Evolutionary conservation across 2,888 invertebrate species (phyloP), one percentile per base, ranked within the genome.

Genomic region (Pseudolycoriella hygida): DNA sequence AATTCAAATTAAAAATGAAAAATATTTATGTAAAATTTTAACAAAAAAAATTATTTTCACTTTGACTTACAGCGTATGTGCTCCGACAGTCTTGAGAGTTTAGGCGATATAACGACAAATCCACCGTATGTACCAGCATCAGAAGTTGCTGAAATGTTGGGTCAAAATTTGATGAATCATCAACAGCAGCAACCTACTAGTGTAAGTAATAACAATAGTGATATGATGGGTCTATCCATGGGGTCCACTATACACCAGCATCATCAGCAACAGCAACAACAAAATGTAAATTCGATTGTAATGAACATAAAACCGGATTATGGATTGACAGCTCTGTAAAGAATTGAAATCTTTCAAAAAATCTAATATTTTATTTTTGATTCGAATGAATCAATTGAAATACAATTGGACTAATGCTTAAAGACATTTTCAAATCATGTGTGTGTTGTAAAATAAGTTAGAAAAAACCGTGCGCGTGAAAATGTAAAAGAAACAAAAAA

Each of bases 271-370:
- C 69, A 67, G 53, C 62, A 47, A 45, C 51, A 51, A 46, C 47
- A 50, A 41, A 50, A 51, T 47, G 38, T 48, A 17, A 50, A 50
- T 43, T 47, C 50, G 18, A 49, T 47, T 46, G 48, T 48, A 40
- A 47, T 76, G 50, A 70, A 78, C 57, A 83, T 85, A 57, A 87
- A 87, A 67, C 83, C 85, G 54, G 87, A 88, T 68, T 88, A 88
- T 61, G 88, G 84, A 63, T 74, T 89, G 57, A 88, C 86, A 61
- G 77, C 85, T 45, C 72, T 77, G 63, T 77, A 77, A 34, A 34
- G 25, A 25, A 25, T 25, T 25, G 74, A 66, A 63, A 15, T 25
- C 25, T 25, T 25, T 25, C 5, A 25, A 25, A 8, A 25, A 25
- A 25, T 25, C 25, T 25, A 25, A 25, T 25, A 25, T 25, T 25